Evolutionary conservation across 2,888 invertebrate species (phyloP).

Genomic region (Stomorhina lunata): DNA sequence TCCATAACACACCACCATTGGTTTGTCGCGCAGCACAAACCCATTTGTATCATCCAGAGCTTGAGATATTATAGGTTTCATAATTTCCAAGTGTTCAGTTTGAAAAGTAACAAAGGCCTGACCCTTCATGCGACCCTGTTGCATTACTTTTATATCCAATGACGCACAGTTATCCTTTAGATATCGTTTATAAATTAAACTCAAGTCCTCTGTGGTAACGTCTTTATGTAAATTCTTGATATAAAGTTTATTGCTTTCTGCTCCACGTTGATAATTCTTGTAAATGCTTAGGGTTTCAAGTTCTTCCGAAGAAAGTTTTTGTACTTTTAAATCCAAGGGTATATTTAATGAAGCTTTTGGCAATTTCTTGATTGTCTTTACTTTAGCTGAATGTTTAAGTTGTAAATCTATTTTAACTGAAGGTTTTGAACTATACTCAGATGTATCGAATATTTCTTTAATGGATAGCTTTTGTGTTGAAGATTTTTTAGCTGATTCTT

Average conservation of each 20-base stretch:
- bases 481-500: background rate
- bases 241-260: constrained; percentile 90
- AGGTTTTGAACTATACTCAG: too few relatives aligned
- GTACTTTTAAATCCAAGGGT: constrained; percentile 82
- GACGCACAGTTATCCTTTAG: constrained; percentile 77
- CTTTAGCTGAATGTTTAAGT: background rate
- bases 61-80: constrained; percentile 83
- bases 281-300: constrained; percentile 88
- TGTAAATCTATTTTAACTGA: constrained; percentile 11
- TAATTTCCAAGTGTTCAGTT: constrained; percentile 80
- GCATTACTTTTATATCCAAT: constrained; percentile 90
- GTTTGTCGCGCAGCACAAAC: constrained; percentile 91
- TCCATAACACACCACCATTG: constrained; percentile 94
- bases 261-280: constrained; percentile 91
- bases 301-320: constrained; percentile 86
- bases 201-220: constrained; percentile 87
- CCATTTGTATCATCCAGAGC: constrained; percentile 93
- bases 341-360: too few relatives aligned
- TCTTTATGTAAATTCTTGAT: constrained; percentile 94
- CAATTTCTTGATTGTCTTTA: background rate
- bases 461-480: background rate
- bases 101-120: constrained; percentile 98
- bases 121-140: constrained; percentile 97
- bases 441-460: constrained; percentile 9
- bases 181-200: constrained; percentile 88